A percentile compares a stretch with the other conserved stretches of the same genome.
phyloP scores from a whole-genome alignment of 2,888 invertebrate genomes.

The Rhingia campestris region DNA sequence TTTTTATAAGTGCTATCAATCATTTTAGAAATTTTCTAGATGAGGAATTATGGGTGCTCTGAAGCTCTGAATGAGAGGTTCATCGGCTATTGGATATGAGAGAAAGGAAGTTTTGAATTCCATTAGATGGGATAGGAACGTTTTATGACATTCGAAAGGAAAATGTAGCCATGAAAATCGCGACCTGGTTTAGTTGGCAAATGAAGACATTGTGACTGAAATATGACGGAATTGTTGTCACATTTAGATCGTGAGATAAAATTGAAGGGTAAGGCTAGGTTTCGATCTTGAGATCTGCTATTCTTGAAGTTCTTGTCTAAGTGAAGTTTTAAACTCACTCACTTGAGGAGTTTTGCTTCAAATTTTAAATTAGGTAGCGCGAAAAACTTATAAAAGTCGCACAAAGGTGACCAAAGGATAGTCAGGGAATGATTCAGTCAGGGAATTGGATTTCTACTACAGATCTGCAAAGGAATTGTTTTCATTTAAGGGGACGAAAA shows the following conservation, averaged over 20 bases:
- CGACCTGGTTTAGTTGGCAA: slow-evolving; percentile 20
- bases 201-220: slow-evolving; percentile 15
- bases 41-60: slow-evolving; percentile 1
- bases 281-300: not conserved
- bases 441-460: no score
- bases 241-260: not conserved
- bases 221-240: not conserved
- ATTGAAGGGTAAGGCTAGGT: no score
- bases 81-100: slow-evolving; percentile 24
- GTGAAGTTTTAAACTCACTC: not conserved
- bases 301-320: not conserved
- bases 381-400: no score
- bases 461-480: no score
- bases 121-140: slow-evolving; percentile 6
- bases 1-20: slow-evolving; percentile 58
- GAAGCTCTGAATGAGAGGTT: not conserved
- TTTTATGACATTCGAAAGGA: slow-evolving; percentile 33
- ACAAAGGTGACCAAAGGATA: no score
- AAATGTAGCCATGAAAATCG: not conserved
- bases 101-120: slow-evolving; percentile 34
- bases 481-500: no score
- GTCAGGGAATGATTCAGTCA: no score
- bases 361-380: no score
- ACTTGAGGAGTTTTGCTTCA: no score
- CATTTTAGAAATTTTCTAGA: slow-evolving; percentile 61